Evolutionary conservation across 2,888 invertebrate genomes (phyloP).

Genomic region (Panopea generosa): DNA sequence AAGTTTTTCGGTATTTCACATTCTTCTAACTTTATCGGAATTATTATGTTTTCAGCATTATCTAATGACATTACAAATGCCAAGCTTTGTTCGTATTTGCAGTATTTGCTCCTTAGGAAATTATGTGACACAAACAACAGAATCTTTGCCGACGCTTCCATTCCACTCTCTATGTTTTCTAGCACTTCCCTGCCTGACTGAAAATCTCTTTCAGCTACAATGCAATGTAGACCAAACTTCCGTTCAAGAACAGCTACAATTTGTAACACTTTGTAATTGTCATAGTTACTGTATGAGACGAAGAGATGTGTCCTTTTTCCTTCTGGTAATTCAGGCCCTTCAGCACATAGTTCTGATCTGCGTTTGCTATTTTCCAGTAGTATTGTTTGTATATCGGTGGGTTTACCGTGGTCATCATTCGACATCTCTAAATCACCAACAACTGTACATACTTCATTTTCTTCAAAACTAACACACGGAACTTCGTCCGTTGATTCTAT

Average conservation of each 20-base stretch:
- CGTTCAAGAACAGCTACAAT: slow-evolving; percentile 22
- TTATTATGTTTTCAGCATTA: slow-evolving; percentile 17
- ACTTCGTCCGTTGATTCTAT: no score
- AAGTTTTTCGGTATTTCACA: slow-evolving; percentile 35
- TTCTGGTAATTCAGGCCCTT: slow-evolving; percentile 18
- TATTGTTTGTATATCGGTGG: no score
- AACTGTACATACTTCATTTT: no score
- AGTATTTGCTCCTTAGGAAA: slow-evolving; percentile 34
- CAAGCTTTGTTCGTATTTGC: slow-evolving; percentile 34
- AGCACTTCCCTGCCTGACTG: slow-evolving; percentile 34
- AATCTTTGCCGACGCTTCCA: slow-evolving; percentile 19
- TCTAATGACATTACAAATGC: slow-evolving; percentile 34
- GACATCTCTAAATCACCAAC: no score
- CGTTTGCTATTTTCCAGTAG: no score
- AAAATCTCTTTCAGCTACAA: slow-evolving; percentile 35
- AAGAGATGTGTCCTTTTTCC: slow-evolving; percentile 37
- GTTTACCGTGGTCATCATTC: no score
- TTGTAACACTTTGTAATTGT: slow-evolving; percentile 10
- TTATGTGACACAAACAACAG: slow-evolving; percentile 28
- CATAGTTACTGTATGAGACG: slow-evolving; percentile 32
- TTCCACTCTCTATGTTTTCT: slow-evolving; percentile 21
- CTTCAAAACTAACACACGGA: no score
- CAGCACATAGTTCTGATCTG: no score
- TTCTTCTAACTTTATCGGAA: slow-evolving; percentile 36
- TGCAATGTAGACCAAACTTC: slow-evolving; percentile 18